A percentile compares a stretch with the other conserved stretches of the same genome.
These are phyloP conservation scores for Coelopa frigida DNA, from an alignment of 1,140 invertebrate species.

Conservation along the genomic window DNA sequence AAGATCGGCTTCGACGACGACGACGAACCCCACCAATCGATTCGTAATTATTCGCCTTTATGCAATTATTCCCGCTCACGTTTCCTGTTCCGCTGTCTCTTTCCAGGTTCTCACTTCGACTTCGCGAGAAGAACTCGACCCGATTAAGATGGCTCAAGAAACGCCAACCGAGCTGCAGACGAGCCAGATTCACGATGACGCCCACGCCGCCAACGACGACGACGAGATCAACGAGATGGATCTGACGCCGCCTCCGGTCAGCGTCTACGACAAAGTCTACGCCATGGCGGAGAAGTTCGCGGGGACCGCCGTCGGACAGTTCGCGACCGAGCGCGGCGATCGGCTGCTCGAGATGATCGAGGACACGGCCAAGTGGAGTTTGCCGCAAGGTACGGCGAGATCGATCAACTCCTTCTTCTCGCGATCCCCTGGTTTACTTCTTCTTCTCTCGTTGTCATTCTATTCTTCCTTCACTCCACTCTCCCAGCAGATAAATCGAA, in stretches of 20 bases:
- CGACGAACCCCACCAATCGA: too few relatives aligned
- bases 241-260: conserved; percentile 8
- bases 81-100: too few relatives aligned
- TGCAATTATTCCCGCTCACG: too few relatives aligned
- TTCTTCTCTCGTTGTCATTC: not conserved
- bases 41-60: too few relatives aligned
- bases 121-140: too few relatives aligned
- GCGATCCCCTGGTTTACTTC: not conserved
- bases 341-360: conserved; percentile 27
- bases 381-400: conserved; percentile 25
- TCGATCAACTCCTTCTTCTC: not conserved
- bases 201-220: conserved; percentile 10
- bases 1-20: too few relatives aligned
- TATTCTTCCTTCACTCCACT: not conserved
- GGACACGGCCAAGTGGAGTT: conserved; percentile 40
- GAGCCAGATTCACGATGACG: conserved; percentile 19
- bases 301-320: conserved; percentile 29
- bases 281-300: conserved; percentile 31
- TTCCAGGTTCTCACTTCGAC: too few relatives aligned
- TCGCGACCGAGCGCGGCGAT: conserved; percentile 27
- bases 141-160: conserved; percentile 15
- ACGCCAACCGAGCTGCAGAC: conserved; percentile 7
- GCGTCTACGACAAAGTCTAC: conserved; percentile 25
- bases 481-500: not conserved
- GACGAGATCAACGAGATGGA: conserved; percentile 32